These are phyloP conservation scores for Formica aserva DNA, from an alignment of 2,888 invertebrate species.

Conservation along the genomic window DNA sequence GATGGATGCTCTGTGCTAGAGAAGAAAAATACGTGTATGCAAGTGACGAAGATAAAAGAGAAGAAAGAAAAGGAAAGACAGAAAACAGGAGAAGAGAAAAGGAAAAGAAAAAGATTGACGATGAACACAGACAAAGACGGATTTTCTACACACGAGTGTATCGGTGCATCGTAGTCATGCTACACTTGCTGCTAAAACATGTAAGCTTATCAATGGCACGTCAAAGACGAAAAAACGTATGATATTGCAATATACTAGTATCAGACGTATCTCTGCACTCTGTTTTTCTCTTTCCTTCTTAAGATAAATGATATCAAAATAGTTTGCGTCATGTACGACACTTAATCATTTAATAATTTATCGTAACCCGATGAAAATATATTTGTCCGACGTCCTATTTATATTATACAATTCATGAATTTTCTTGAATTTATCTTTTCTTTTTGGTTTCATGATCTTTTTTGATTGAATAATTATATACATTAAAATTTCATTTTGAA, in stretches of 20 bases:
- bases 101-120: conserved; percentile 23
- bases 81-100: background rate
- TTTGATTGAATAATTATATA: background rate
- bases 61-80: conserved; percentile 3
- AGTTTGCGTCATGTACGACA: conserved; percentile 2
- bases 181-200: conserved; percentile 55
- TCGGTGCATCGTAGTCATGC: conserved; percentile 15
- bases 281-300: background rate
- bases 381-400: background rate
- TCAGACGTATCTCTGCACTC: background rate
- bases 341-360: background rate
- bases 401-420: background rate
- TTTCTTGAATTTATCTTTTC: background rate
- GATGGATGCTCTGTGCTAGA: background rate
- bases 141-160: conserved; percentile 47
- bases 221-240: conserved; percentile 8
- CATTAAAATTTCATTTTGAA: background rate
- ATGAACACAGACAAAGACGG: conserved; percentile 19
- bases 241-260: background rate
- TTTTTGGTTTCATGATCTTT: background rate
- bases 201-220: conserved; percentile 44
- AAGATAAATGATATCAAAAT: conserved; percentile 9
- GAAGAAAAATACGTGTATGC: background rate
- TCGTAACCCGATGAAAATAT: conserved; percentile 4
- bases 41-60: background rate